These are phyloP conservation scores for Dermochelys coriacea DNA, from an alignment of 2,797 vertebrate genomes.

Conservation along the genomic window DNA sequence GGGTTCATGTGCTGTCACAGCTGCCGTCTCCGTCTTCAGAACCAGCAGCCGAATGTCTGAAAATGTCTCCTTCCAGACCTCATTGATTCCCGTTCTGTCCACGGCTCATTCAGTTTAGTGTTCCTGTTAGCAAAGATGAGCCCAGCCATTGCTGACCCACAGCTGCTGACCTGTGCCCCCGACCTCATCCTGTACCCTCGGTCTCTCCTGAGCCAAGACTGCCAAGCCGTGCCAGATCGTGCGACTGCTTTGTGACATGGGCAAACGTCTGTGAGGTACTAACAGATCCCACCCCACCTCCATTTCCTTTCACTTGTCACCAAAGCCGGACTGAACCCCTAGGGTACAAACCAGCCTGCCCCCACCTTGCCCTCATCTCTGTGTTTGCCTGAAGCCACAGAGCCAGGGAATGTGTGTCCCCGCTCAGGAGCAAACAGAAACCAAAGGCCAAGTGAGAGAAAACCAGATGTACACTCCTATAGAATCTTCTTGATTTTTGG, in stretches of 20 bases:
- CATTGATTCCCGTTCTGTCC: background rate
- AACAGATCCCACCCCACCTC: background rate
- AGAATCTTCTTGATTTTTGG: background rate
- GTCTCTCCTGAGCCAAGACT: background rate
- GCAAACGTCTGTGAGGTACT: background rate
- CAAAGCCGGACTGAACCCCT: background rate
- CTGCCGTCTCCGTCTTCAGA: background rate
- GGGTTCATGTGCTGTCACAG: background rate
- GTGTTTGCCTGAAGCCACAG: background rate
- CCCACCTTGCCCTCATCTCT: background rate
- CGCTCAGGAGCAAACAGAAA: background rate
- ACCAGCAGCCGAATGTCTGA: background rate
- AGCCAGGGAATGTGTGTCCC: background rate
- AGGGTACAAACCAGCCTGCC: background rate
- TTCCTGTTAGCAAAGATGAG: background rate
- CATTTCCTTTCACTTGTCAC: background rate
- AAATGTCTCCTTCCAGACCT: background rate
- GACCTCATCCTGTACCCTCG: background rate
- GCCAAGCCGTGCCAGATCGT: conserved; percentile 5
- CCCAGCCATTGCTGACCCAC: background rate
- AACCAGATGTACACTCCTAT: background rate
- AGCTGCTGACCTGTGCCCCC: background rate
- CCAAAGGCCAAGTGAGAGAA: background rate
- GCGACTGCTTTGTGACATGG: conserved; percentile 26
- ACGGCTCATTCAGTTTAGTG: background rate